These are phyloP conservation scores for Cinclus cinclus DNA, from an alignment of 2,113 vertebrate genomes.

Conservation along the genomic window DNA sequence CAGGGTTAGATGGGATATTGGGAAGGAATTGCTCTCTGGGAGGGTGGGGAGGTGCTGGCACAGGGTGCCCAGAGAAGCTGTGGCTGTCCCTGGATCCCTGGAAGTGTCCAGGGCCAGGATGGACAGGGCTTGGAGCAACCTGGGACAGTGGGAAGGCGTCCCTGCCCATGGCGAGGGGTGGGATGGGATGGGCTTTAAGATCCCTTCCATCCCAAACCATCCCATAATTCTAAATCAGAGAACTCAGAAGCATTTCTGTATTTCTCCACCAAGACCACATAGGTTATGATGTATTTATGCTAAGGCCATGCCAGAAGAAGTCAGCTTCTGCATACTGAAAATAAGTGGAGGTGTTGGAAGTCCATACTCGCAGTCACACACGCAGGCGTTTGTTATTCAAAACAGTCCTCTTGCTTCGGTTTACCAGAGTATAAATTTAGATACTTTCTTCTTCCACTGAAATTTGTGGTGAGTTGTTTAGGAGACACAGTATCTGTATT, in stretches of 20 bases:
- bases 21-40: background rate
- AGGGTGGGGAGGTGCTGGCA: background rate
- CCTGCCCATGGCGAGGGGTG: background rate
- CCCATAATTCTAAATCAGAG: background rate
- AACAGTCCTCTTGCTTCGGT: background rate
- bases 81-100: background rate
- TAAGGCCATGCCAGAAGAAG: background rate
- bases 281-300: background rate
- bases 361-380: background rate
- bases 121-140: fast-evolving
- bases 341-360: background rate
- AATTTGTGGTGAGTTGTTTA: background rate
- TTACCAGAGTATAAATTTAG: background rate
- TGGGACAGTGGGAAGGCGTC: background rate
- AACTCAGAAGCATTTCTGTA: background rate
- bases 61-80: background rate
- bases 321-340: background rate
- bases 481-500: background rate
- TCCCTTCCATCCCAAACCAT: background rate
- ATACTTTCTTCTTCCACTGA: background rate
- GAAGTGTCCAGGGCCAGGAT: fast-evolving
- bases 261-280: background rate
- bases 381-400: background rate
- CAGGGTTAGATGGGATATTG: background rate
- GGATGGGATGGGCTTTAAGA: background rate